A percentile compares a stretch with the other conserved stretches of the same genome.
phyloP scores from a whole-genome alignment of 1,140 invertebrate species.

The Papilio polytes region DNA sequence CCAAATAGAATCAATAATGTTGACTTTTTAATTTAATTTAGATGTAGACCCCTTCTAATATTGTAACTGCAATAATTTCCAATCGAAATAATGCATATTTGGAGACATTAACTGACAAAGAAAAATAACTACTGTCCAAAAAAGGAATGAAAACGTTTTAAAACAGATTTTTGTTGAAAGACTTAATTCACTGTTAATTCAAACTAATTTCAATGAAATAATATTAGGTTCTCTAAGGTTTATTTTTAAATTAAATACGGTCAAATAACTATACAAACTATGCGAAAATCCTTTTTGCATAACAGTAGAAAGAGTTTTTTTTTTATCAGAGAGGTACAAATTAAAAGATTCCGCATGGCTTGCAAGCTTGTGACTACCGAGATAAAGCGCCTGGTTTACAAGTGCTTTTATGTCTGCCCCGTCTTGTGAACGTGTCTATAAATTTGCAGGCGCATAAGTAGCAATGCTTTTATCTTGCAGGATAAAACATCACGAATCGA shows the following conservation, averaged over 20 bases:
- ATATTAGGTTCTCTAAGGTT: not conserved
- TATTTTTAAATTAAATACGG: not conserved
- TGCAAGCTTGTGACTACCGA: conserved; percentile 5
- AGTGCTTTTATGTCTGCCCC: conserved; percentile 34
- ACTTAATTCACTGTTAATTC: too few species aligned
- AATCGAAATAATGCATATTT: not conserved
- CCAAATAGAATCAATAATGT: not conserved
- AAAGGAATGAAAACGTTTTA: too few species aligned
- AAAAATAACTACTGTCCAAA: too few species aligned
- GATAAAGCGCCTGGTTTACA: conserved; percentile 33
- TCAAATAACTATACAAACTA: not conserved
- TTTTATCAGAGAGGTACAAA: not conserved
- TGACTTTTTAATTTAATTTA: not conserved
- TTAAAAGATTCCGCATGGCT: conserved; percentile 27
- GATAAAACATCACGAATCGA: not conserved
- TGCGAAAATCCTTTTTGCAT: not conserved
- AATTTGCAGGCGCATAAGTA: conserved; percentile 38
- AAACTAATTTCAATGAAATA: not conserved
- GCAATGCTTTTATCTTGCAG: conserved; percentile 10
- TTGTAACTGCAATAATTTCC: not conserved
- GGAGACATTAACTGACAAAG: too few species aligned
- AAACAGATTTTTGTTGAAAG: too few species aligned
- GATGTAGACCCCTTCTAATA: not conserved
- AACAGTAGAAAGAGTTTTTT: not conserved
- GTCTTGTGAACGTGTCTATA: conserved; percentile 33